Base-by-base conservation (phyloP, 2,797 vertebrate species). In the Toxotes lorentzi region DNA sequence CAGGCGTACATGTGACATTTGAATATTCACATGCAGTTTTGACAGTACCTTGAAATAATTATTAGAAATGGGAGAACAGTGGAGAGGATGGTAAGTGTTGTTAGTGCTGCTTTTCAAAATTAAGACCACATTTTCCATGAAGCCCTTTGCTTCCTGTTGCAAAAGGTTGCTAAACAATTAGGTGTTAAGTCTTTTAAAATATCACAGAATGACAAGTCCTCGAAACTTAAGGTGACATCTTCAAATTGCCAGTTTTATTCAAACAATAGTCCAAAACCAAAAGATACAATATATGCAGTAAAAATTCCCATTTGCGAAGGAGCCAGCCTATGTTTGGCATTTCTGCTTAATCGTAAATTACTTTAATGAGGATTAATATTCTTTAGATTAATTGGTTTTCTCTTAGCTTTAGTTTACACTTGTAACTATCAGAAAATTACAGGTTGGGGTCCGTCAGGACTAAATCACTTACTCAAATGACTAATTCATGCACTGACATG, bases 401-500 rank as follows among this genome's bases (percentile, higher is more conserved):
- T 12, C 48, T 1, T 11, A n/a, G 9, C 0, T 11, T 50, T n/a
- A 50, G 21, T 50, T n/a, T 10, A 48, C 19, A 3, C 21, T 21
- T 48, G 45, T 11, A 21, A 11, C 1, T 50, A 23, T 10, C 21
- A 41, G 41, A 56, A 40, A 69, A 58, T 32, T 50, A 23, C 35
- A 57, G 11, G 11, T 7, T 50, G 11, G 23, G 32, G 43, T 59
- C 16, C 17, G 38, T 75, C 34, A 50, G 14, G 35, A 32, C 58
- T 19, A 76, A 69, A 27, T 41, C 21, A 38, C 9, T 14, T 12
- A 7, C 30, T 23, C n/a, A 35, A 3, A 23, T 6, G 2, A 43
- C 6, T 58, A 51, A 70, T 63, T 67, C 40, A 81, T 30, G 38
- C 40, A 38, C 48, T 48, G 4, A 23, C 13, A 21, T 35, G 48